Base-by-base conservation (phyloP, 2,888 invertebrate species). In the Drosophila algonquin region DNA sequence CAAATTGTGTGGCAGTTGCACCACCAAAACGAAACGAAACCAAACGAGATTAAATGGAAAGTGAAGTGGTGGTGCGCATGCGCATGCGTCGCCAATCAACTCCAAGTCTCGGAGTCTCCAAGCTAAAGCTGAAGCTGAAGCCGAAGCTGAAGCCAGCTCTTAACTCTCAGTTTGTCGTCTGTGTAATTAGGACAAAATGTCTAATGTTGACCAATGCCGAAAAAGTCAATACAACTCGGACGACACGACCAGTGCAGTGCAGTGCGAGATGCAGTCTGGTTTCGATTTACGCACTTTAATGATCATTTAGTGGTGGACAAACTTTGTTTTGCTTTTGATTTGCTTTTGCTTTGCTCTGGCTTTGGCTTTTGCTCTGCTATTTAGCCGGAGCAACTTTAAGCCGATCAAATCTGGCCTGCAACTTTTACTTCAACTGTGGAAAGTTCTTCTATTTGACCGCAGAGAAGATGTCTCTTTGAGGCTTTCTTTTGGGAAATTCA, bases 171-270 rank as follows among this genome's bases (percentile, higher is more conserved):
- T 80, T 85, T 80, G 88, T 80, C 79, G 64, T 73, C 61, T 74
- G 77, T 73, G 86, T 85, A 85, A 87, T 85, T 85, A 87, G 85
- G 85, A 87, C 88, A 87, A 85, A 85, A 78, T 86, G 86, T 85
- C 88, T 85, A 85, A 76, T 82, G 87, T 79, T 87, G 80, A 77
- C 82, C 85, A 87, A 64, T 67, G 74, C 87, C 83, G 69, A 83
- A 87, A 87, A 85, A 78, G 73, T 69, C 75, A 81, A 87, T 79
- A 67, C 76, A 64, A 82, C 79, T 79, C 57, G 53, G 72, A 14
- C 30, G 40, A 40, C 40, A 21, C 21, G 21, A 21, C 21, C 21
- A 21, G 21, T 21, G 21, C 21, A 21, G 21, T 24, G 24, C 40
- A 40, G n/a, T 40, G 40, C n/a, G 40, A 40, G 40, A 40, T 67